These are phyloP conservation scores for Geodia barretti DNA, from an alignment of 37 sponge, comb jelly and placozoan genomes.

Conservation along the genomic window DNA sequence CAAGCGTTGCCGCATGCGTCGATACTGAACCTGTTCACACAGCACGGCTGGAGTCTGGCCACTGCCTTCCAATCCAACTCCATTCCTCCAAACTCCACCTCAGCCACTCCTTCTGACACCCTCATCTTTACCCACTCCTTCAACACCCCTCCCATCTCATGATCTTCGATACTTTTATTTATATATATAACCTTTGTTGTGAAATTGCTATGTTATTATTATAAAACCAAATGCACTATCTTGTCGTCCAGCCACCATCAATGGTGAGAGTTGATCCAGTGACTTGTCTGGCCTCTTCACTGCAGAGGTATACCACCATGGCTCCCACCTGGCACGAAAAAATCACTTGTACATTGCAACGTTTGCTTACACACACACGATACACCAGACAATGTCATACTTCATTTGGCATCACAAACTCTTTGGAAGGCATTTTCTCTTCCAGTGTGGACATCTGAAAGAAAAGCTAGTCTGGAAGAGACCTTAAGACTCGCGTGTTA, in stretches of 20 bases:
- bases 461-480: no score
- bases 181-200: background rate
- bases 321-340: conserved; percentile 35
- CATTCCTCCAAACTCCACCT: conserved; percentile 10
- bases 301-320: conserved; percentile 57
- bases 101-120: conserved; percentile 30
- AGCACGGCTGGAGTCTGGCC: conserved; percentile 67
- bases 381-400: no score
- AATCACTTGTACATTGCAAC: no score
- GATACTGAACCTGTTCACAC: conserved; percentile 60
- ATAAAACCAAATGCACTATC: background rate
- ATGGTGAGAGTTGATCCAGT: conserved; percentile 65
- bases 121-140: conserved; percentile 40
- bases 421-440: conserved; percentile 57
- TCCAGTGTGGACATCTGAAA: background rate
- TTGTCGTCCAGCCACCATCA: conserved; percentile 78
- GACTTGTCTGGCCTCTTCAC: conserved; percentile 49
- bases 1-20: conserved; percentile 31
- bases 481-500: no score
- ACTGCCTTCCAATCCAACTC: conserved; percentile 54
- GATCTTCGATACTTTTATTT: background rate
- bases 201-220: background rate
- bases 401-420: conserved; percentile 53
- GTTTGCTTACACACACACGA: no score
- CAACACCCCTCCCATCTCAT: background rate